Conservation (phyloP, 2,888 invertebrate genomes). For the Eupelmus urozonus region DNA sequence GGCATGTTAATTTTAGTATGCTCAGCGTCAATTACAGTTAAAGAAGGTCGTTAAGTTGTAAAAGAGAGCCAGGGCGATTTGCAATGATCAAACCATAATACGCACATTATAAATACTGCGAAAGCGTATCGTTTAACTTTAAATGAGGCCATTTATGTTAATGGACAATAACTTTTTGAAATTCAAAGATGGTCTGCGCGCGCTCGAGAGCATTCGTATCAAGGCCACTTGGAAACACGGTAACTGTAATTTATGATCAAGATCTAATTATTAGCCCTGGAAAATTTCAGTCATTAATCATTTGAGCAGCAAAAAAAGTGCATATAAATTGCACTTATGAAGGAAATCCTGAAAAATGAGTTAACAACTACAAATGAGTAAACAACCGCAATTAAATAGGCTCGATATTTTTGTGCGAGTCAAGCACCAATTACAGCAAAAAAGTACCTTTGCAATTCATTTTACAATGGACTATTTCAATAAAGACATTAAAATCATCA, state of each 20-base stretch:
- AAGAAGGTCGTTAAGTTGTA: neutral
- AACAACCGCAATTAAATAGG: conserved; percentile 30
- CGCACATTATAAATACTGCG: conserved; percentile 23
- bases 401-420: neutral
- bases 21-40: neutral
- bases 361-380: conserved; percentile 19
- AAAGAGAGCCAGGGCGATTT: neutral
- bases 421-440: conserved; percentile 12
- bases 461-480: too few relatives aligned
- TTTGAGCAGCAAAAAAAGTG: conserved; percentile 4
- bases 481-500: too few relatives aligned
- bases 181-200: neutral
- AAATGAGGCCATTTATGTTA: conserved; percentile 25
- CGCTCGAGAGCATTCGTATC: neutral
- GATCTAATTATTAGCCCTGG: conserved; percentile 49
- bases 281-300: conserved; percentile 41
- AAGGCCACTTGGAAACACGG: neutral
- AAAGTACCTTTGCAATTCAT: neutral
- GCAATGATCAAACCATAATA: conserved; percentile 11
- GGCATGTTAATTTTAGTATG: neutral
- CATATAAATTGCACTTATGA: neutral
- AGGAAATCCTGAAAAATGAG: conserved; percentile 37
- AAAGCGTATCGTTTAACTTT: conserved; percentile 27
- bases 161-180: conserved; percentile 32
- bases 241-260: conserved; percentile 32